Base-by-base conservation (phyloP, 1,140 invertebrate species). In the Asobara japonica region DNA sequence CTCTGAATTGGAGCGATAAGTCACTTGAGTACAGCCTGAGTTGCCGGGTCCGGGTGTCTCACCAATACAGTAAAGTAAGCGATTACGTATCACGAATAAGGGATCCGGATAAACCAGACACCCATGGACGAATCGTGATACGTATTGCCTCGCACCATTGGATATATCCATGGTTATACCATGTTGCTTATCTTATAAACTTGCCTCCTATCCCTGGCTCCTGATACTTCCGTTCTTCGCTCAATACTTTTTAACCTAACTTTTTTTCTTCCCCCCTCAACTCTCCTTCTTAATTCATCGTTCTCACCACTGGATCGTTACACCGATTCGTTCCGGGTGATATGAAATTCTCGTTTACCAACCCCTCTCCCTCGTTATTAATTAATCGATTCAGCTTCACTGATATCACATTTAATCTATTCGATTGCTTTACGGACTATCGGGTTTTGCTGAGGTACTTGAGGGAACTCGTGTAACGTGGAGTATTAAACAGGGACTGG, bases 1-100 rank as follows among this genome's bases (percentile, higher is more conserved):
- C 81, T 79, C 78, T 78, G 79, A 83, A 83, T 83, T 78, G 78
- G 79, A 76, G 80, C 81, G 81, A 85, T 84, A 85, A 84, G 81
- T 85, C 84, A 85, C 80, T 80, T 83, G 82, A 80, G 79, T 77
- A 72, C 41, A 13, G 5, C n/a, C 3, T 13, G 13, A 13, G 78
- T 77, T 56, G 27, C 25, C 36, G 16, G 18, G 31, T 41, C 33
- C 27, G 33, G 71, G 45, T 66, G 64, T 72, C 41, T 61, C 18
- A 33, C 65, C 41, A 48, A 77, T 74, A 78, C 82, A 79, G 71
- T 29, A 62, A 31, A 30, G 25, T 62, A 62, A 76, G 68, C 79
- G 83, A 86, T 86, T 85, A 85, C 27, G 71, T 62, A 30, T 66
- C 66, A 68, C 33, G 60, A 71, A 30, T 22, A 27, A 56, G 22